A percentile compares a stretch with the other conserved stretches of the same genome.
These are phyloP conservation scores for Andrena cerasifolii DNA, from an alignment of 1,140 invertebrate species.

Conservation along the genomic window DNA sequence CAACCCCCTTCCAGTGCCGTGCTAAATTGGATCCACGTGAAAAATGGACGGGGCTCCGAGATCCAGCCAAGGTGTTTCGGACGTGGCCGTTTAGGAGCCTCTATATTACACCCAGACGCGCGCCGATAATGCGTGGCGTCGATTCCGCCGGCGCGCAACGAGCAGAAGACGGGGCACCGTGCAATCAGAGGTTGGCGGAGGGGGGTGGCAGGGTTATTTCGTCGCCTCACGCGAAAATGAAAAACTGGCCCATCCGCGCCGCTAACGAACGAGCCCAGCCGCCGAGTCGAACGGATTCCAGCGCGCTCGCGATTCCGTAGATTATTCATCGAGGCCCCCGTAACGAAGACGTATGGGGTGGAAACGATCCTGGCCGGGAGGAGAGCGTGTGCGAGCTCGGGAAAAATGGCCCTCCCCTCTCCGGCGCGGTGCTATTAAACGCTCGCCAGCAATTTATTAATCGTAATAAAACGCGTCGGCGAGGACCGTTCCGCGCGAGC, in stretches of 20 bases:
- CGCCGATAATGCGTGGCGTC: constrained; percentile 1
- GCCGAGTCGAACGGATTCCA: background rate
- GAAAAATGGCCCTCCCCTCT: background rate
- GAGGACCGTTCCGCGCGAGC: background rate
- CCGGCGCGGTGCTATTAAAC: background rate
- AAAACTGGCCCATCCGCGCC: background rate
- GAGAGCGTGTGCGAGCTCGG: background rate
- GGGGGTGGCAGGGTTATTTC: background rate
- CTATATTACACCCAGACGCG: constrained; percentile 10
- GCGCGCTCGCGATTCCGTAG: background rate
- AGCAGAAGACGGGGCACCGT: no score
- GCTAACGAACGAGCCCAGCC: constrained; percentile 19
- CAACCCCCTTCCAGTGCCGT: constrained; percentile 25
- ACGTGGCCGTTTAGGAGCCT: constrained; percentile 31
- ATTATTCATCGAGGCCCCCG: constrained; percentile 25
- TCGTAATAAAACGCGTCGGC: background rate
- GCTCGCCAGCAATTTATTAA: background rate
- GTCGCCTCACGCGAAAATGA: constrained; percentile 3
- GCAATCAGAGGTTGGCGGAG: no score
- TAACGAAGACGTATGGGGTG: constrained; percentile 32
- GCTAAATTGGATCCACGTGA: constrained; percentile 57
- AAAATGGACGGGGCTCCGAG: constrained; percentile 31
- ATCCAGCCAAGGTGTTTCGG: background rate
- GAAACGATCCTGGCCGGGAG: background rate
- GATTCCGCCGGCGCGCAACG: no score